A percentile compares a stretch with the other conserved stretches of the same genome.
Conservation (phyloP, 2,888 invertebrate species). For the Thalpophila matura region DNA sequence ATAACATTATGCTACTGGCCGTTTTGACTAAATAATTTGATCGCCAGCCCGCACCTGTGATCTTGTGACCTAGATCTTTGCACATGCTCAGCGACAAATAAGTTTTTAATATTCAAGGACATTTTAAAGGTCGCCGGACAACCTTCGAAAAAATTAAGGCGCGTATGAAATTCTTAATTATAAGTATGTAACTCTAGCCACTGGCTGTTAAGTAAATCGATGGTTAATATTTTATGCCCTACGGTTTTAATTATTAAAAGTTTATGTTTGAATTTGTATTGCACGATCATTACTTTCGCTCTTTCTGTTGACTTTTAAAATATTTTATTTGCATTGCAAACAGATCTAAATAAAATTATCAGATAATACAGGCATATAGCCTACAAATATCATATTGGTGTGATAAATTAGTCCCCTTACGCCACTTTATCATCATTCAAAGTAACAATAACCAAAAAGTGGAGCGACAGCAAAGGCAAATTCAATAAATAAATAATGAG, state of each 20-base stretch:
- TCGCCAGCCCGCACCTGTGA: constrained; percentile 38
- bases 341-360: constrained; percentile 14
- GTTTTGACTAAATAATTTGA: constrained; percentile 39
- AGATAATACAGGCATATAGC: background rate
- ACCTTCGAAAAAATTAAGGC: constrained; percentile 51
- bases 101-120: constrained; percentile 60
- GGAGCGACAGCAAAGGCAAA: constrained; percentile 66
- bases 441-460: constrained; percentile 67
- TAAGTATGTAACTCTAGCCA: constrained; percentile 1
- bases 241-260: constrained; percentile 4
- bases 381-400: background rate
- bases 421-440: constrained; percentile 56
- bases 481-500: constrained; percentile 76
- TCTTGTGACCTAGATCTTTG: constrained; percentile 58
- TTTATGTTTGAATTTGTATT: constrained; percentile 17
- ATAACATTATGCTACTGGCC: constrained; percentile 3
- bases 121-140: constrained; percentile 39
- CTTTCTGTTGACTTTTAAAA: background rate
- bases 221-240: constrained; percentile 8
- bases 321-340: background rate
- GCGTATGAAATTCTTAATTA: constrained; percentile 47
- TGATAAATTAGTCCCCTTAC: constrained; percentile 47
- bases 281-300: background rate
- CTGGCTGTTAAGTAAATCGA: background rate
- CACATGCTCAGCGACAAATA: constrained; percentile 51